Conservation (phyloP, 1,140 invertebrate genomes). For the Vanessa tameamea region DNA sequence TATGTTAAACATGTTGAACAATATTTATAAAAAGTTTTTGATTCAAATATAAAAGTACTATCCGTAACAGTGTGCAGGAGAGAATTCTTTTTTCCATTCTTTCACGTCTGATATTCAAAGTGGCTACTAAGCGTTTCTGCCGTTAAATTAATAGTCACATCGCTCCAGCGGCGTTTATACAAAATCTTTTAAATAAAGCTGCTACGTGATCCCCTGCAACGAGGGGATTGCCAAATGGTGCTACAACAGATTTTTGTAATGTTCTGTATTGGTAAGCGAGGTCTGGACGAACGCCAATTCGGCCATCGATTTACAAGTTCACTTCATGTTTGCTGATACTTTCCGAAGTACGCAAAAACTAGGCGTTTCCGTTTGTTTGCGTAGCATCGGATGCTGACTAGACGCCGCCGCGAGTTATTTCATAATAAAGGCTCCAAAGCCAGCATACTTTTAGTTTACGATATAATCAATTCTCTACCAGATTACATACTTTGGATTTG, state of each 20-base stretch:
- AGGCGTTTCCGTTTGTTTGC: constrained; percentile 45
- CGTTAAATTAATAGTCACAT: constrained; percentile 67
- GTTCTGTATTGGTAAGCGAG: constrained; percentile 72
- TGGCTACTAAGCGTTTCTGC: constrained; percentile 51
- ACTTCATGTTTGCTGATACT: constrained; percentile 64
- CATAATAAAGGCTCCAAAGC: constrained; percentile 10
- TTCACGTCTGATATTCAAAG: constrained; percentile 53
- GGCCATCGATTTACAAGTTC: constrained; percentile 74
- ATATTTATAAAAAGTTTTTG: not conserved
- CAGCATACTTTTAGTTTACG: not conserved
- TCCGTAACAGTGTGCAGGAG: not conserved
- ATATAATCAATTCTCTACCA: not conserved
- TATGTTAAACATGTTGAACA: too few species aligned
- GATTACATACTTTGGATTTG: not conserved
- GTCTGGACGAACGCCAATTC: constrained; percentile 69
- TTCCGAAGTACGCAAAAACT: constrained; percentile 53
- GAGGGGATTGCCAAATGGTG: constrained; percentile 64
- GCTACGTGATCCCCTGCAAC: constrained; percentile 58
- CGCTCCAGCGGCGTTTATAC: constrained; percentile 59
- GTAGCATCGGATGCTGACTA: constrained; percentile 29
- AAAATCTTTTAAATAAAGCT: constrained; percentile 73
- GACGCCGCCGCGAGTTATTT: constrained; percentile 14
- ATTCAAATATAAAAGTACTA: constrained; percentile 4
- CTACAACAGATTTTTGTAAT: constrained; percentile 77
- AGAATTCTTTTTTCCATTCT: constrained; percentile 41